These are phyloP conservation scores for Drosophila formosana DNA, from an alignment of 2,888 invertebrate genomes.

Conservation along the genomic window DNA sequence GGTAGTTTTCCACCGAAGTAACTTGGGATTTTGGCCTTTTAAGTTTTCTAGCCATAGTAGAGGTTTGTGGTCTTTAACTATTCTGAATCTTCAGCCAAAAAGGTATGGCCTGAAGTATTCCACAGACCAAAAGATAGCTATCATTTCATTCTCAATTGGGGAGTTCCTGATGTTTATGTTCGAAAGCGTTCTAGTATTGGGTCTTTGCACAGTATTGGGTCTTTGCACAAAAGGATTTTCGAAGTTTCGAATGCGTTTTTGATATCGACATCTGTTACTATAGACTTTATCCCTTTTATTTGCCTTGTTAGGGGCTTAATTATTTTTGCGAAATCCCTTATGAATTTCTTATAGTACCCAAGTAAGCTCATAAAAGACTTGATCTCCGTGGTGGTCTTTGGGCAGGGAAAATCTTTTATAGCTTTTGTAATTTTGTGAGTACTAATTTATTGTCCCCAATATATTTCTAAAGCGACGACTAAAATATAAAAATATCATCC, in stretches of 20 bases:
- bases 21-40: constrained; percentile 14
- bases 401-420: constrained; percentile 18
- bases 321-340: constrained; percentile 14
- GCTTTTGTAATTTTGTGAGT: constrained; percentile 17
- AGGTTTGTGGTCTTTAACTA: constrained; percentile 12
- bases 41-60: constrained; percentile 18
- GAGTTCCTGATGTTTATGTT: constrained; percentile 14
- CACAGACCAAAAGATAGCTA: constrained; percentile 17
- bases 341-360: constrained; percentile 15
- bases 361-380: constrained; percentile 11
- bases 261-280: constrained; percentile 10
- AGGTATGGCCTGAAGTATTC: constrained; percentile 19
- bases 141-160: constrained; percentile 20
- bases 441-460: constrained; percentile 20
- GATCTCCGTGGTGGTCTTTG: constrained; percentile 9
- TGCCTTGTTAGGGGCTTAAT: constrained; percentile 14
- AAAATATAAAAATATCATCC: constrained; percentile 34
- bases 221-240: constrained; percentile 14
- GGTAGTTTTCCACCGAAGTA: constrained; percentile 18
- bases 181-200: constrained; percentile 19
- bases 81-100: constrained; percentile 11
- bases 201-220: constrained; percentile 30
- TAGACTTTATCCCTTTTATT: constrained; percentile 19
- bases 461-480: constrained; percentile 25
- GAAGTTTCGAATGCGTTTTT: constrained; percentile 15